A percentile compares a stretch with the other conserved stretches of the same genome.
Evolutionary conservation across 2,113 vertebrate species (phyloP).

Genomic region (Tautogolabrus adspersus): DNA sequence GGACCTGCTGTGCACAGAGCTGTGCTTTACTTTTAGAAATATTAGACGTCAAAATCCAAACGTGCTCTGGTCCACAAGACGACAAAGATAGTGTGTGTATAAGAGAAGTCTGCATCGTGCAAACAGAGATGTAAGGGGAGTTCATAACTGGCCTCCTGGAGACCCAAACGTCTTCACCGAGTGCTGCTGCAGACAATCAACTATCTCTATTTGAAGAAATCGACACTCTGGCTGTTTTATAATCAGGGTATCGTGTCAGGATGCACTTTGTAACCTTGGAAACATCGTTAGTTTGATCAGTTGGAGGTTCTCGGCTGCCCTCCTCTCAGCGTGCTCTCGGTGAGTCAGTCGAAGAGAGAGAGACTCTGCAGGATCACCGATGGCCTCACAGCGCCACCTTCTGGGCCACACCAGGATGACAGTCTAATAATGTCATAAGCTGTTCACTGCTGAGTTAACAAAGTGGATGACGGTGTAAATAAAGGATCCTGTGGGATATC

Average conservation of each 20-base stretch:
- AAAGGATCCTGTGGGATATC: conserved; percentile 50
- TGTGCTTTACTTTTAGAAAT: not conserved
- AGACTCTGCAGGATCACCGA: conserved; percentile 11
- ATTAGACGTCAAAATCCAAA: not conserved
- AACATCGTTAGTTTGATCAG: conserved; percentile 43
- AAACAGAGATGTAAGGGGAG: too few species aligned
- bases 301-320: conserved; percentile 15
- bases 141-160: not conserved
- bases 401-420: conserved; percentile 32
- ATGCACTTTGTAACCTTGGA: conserved; percentile 55
- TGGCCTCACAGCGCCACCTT: conserved; percentile 48
- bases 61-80: too few species aligned
- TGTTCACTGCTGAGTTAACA: conserved; percentile 46
- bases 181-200: conserved; percentile 4
- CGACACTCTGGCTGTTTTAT: conserved; percentile 26
- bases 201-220: too few species aligned
- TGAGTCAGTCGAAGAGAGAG: not conserved
- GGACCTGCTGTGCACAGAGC: not conserved
- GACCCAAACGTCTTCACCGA: conserved; percentile 26
- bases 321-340: conserved; percentile 32
- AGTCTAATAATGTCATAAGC: conserved; percentile 40
- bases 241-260: too few species aligned
- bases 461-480: conserved; percentile 57
- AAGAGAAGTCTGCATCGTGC: too few species aligned
- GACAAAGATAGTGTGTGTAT: too few species aligned